These are phyloP conservation scores for Tapirus indicus DNA, from an alignment of 2,797 vertebrate species.

Conservation along the genomic window DNA sequence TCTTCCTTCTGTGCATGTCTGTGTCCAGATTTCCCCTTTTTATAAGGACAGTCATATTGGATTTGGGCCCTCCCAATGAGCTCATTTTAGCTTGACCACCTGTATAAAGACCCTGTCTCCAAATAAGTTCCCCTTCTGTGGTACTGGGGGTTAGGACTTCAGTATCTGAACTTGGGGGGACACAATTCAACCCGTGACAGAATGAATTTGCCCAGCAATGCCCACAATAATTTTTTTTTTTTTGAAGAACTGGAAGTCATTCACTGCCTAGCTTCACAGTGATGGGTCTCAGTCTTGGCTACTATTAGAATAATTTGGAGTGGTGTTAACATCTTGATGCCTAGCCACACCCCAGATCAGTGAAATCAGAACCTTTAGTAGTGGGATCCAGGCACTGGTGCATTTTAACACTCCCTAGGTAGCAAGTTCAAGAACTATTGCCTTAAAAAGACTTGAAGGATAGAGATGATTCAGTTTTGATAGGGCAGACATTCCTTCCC, in stretches of 20 bases:
- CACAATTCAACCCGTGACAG: not conserved
- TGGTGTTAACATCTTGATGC: not conserved
- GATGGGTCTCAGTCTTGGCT: accelerated
- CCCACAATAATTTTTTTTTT: not conserved
- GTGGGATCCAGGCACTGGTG: not conserved
- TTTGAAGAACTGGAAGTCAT: not conserved
- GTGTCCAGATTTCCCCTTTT: too few relatives aligned
- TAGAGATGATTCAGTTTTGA: not conserved
- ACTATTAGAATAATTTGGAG: not conserved
- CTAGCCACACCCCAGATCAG: not conserved
- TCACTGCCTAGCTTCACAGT: accelerated
- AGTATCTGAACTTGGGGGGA: accelerated
- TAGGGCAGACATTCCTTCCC: not conserved
- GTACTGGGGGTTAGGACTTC: not conserved
- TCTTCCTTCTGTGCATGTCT: not conserved
- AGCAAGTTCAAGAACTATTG: not conserved
- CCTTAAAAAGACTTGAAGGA: not conserved
- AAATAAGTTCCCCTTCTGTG: not conserved
- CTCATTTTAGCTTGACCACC: not conserved
- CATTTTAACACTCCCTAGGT: not conserved
- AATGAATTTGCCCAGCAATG: not conserved
- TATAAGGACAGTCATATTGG: accelerated
- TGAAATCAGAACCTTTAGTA: not conserved
- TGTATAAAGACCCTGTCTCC: not conserved
- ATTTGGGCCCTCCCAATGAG: accelerated